Evolutionary conservation across 2,113 vertebrate species (phyloP), one percentile per base, ranked within the genome.

Genomic region (Vombatus ursinus): DNA sequence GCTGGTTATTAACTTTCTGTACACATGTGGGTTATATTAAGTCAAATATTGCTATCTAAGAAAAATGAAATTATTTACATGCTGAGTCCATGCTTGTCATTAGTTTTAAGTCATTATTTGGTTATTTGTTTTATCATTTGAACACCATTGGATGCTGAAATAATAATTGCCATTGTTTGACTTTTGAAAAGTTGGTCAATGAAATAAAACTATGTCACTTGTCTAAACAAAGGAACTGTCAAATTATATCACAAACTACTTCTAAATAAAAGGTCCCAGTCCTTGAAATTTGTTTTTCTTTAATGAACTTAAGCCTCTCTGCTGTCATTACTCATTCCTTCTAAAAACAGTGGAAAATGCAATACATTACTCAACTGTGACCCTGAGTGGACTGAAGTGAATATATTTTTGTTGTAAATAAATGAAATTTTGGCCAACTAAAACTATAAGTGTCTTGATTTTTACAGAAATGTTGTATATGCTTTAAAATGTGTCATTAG

Each of bases 141-240:
- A 92, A 96, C 93, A 84, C 61, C 90, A 97, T 49, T 96, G 91
- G 1, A 7, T 96, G 94, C 14, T 96, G 95, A 98, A 97, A 97
- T 95, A 98, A 96, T 97, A 96, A 97, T 95, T 96, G 92, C 37
- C 57, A 91, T 84, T 98, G 91, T 95, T 98, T 97, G 97, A 94
- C 97, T 98, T 97, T 49, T 97, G 97, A 98, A 98, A 98, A 96
- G 95, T 96, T 98, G 92, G 95, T 94, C 97, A 96, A 92, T 97
- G 96, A 96, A 98, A 97, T 98, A 98, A 98, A 98, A 93, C 97
- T 97, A 96, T 97, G 98, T 97, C 97, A 98, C 97, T 98, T 98
- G 98, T 98, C 96, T 97, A 99, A 99, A 98, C 98, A 98, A 99
- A 98, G 97, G 1, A 97, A 97, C 98, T 98, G 98, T 98, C 98